phyloP scores from a whole-genome alignment of 1,140 invertebrate species.

The Cotesia glomerata region DNA sequence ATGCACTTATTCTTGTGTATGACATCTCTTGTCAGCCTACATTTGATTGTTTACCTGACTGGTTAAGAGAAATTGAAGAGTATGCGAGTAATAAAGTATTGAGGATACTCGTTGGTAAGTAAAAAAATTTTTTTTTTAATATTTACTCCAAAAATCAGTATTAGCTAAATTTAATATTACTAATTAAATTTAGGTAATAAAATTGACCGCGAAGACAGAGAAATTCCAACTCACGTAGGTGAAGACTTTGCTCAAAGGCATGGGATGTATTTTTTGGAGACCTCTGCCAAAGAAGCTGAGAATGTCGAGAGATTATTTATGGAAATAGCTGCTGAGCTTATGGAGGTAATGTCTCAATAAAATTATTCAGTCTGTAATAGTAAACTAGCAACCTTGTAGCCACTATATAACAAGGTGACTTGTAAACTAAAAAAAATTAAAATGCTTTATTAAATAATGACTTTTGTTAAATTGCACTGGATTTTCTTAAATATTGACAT shows the following conservation, averaged over 20 bases:
- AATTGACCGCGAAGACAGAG: conserved; percentile 92
- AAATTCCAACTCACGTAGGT: conserved; percentile 93
- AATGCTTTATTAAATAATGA: too few relatives aligned
- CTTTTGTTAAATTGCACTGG: too few relatives aligned
- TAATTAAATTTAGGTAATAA: conserved; percentile 85
- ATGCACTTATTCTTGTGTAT: conserved; percentile 96
- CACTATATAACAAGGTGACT: too few relatives aligned
- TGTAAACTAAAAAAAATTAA: neutral
- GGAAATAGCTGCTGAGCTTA: conserved; percentile 92
- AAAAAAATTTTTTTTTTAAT: neutral
- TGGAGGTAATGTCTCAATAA: conserved; percentile 70
- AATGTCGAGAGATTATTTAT: conserved; percentile 97
- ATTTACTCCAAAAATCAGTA: too few relatives aligned
- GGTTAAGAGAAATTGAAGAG: conserved; percentile 95
- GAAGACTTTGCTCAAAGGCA: conserved; percentile 94
- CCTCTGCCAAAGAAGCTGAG: conserved; percentile 96
- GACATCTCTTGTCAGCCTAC: conserved; percentile 97
- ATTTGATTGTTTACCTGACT: conserved; percentile 94
- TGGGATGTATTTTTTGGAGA: conserved; percentile 98
- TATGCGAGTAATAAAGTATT: conserved; percentile 95
- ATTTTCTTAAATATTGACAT: too few relatives aligned
- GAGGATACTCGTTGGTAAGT: conserved; percentile 86
- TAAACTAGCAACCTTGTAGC: too few relatives aligned
- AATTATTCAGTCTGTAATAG: too few relatives aligned
- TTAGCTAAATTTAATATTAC: neutral